phyloP scores from a whole-genome alignment of 2,113 vertebrate species.

The Zosterops lateralis region DNA sequence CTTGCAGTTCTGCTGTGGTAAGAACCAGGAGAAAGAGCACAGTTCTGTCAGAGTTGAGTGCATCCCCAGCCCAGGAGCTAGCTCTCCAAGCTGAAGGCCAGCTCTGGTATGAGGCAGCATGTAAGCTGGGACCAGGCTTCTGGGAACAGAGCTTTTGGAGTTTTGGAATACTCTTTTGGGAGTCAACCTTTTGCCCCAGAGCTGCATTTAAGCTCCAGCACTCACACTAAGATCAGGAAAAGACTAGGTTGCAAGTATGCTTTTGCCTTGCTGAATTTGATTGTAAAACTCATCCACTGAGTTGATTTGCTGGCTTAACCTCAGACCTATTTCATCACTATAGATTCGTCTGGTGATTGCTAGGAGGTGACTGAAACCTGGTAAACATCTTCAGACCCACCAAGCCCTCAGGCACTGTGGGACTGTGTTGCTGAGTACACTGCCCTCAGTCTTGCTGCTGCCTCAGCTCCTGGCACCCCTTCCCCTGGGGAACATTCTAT shows the following conservation, averaged over 20 bases:
- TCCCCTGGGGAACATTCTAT: not conserved
- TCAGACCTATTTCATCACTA: not conserved
- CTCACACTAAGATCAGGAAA: not conserved
- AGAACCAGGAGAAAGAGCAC: not conserved
- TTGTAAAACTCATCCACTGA: not conserved
- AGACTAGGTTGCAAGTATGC: not conserved
- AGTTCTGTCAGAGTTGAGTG: not conserved
- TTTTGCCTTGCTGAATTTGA: not conserved
- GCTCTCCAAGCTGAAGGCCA: not conserved
- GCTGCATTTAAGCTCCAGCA: not conserved
- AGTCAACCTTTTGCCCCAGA: not conserved
- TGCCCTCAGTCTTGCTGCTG: not conserved
- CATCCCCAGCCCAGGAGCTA: not conserved
- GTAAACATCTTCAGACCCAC: not conserved
- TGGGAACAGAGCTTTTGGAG: not conserved
- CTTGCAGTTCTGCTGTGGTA: not conserved
- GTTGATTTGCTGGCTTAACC: not conserved
- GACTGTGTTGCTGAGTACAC: not conserved
- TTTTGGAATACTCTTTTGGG: not conserved
- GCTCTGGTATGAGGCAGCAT: not conserved
- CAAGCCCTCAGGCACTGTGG: not conserved
- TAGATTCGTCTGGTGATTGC: not conserved
- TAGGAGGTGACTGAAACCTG: not conserved
- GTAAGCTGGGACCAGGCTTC: not conserved
- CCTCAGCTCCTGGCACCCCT: not conserved